Evolutionary conservation across 2,888 invertebrate genomes (phyloP).

Genomic region (Bibio marci): DNA sequence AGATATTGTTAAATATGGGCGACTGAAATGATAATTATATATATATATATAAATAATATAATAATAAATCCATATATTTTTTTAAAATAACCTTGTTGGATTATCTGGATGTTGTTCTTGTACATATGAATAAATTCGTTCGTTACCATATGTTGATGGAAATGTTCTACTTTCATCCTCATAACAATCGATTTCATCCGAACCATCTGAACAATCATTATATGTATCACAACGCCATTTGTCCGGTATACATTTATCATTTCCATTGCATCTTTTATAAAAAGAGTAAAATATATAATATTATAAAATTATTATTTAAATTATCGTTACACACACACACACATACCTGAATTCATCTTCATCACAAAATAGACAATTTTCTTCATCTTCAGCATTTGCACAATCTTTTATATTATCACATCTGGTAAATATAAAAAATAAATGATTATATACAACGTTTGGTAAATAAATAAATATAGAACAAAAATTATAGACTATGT

Average conservation of each 20-base stretch:
- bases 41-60: not conserved
- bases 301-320: not conserved
- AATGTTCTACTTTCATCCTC: slow-evolving; percentile 19
- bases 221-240: slow-evolving; percentile 44
- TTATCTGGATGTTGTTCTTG: slow-evolving; percentile 22
- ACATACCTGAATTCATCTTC: slow-evolving; percentile 27
- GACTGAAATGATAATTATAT: slow-evolving; percentile 8
- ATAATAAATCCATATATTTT: not conserved
- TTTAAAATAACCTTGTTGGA: slow-evolving; percentile 10
- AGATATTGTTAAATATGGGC: slow-evolving; percentile 15
- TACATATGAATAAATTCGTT: slow-evolving; percentile 22
- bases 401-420: slow-evolving; percentile 35
- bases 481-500: too few species aligned
- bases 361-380: slow-evolving; percentile 29
- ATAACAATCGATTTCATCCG: slow-evolving; percentile 41
- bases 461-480: too few species aligned
- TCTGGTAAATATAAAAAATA: too few species aligned
- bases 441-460: too few species aligned
- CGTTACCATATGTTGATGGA: slow-evolving; percentile 15
- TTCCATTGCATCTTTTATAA: slow-evolving; percentile 27
- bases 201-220: slow-evolving; percentile 41
- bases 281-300: slow-evolving; percentile 3
- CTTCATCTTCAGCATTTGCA: slow-evolving; percentile 29
- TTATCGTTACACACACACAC: not conserved
- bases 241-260: slow-evolving; percentile 36